A percentile compares a stretch with the other conserved stretches of the same genome.
phyloP scores from a whole-genome alignment of 2,113 vertebrate genomes.

The Polypterus senegalus region DNA sequence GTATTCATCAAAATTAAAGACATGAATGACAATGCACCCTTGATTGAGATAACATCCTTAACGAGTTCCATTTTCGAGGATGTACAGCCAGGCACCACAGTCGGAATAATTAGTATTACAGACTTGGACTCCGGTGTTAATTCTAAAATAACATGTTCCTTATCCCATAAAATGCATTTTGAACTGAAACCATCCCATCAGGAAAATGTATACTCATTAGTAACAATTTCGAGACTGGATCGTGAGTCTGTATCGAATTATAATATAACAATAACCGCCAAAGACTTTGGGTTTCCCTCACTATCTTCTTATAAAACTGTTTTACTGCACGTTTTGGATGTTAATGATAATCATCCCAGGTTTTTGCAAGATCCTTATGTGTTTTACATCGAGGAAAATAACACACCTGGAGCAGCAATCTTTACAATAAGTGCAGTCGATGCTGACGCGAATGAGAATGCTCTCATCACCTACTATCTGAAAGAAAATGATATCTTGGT shows the following conservation, averaged over 20 bases:
- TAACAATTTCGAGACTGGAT: constrained; percentile 23
- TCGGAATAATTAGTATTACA: constrained; percentile 27
- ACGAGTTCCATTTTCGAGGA: constrained; percentile 23
- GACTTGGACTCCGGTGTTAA: constrained; percentile 32
- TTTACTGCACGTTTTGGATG: constrained; percentile 28
- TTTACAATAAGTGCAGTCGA: constrained; percentile 33
- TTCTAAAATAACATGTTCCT: constrained; percentile 29
- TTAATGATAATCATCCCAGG: constrained; percentile 37
- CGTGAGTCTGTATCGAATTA: constrained; percentile 27
- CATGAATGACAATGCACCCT: constrained; percentile 15
- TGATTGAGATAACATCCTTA: constrained; percentile 9
- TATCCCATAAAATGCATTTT: constrained; percentile 27
- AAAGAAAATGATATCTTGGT: constrained; percentile 5
- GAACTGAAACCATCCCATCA: constrained; percentile 27
- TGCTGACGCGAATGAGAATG: constrained; percentile 27
- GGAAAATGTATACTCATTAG: constrained; percentile 32
- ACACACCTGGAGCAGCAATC: constrained; percentile 21
- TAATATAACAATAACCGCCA: constrained; percentile 31
- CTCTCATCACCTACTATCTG: constrained; percentile 24
- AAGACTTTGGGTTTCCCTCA: constrained; percentile 25
- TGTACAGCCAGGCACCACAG: constrained; percentile 14
- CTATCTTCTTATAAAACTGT: constrained; percentile 26
- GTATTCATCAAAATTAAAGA: constrained; percentile 9
- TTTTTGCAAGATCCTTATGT: constrained; percentile 25
- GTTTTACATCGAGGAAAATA: too few species aligned